Percentiles rank a stretch among this genome's conserved stretches.
These are phyloP conservation scores for Eulithis prunata DNA, from an alignment of 2,888 invertebrate species.

Conservation along the genomic window DNA sequence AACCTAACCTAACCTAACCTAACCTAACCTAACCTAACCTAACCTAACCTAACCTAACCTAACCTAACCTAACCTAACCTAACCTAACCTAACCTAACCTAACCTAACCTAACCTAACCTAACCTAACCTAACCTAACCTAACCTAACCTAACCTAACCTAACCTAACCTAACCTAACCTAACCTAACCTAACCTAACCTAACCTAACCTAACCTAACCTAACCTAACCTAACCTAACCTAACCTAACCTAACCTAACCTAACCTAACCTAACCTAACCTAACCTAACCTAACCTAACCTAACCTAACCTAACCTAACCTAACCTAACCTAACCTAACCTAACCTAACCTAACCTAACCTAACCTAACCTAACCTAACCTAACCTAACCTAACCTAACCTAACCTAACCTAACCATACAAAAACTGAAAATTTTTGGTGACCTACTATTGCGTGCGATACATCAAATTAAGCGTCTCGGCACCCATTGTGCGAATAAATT, in stretches of 20 bases:
- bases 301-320: constrained; percentile 30
- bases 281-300: constrained; percentile 25
- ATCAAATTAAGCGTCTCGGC: too few relatives aligned
- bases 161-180: constrained; percentile 25
- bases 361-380: constrained; percentile 27
- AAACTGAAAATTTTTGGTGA: too few relatives aligned
- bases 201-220: constrained; percentile 26
- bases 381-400: constrained; percentile 36
- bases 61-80: constrained; percentile 35
- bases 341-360: constrained; percentile 20
- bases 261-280: constrained; percentile 28
- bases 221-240: constrained; percentile 26
- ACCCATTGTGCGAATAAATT: too few relatives aligned
- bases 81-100: constrained; percentile 35
- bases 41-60: constrained; percentile 35
- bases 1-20: constrained; percentile 35
- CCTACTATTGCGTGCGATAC: too few relatives aligned
- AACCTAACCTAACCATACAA: too few relatives aligned
- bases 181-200: constrained; percentile 29
- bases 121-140: constrained; percentile 30
- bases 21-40: constrained; percentile 35
- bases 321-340: constrained; percentile 21
- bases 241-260: constrained; percentile 30
- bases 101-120: constrained; percentile 32
- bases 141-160: constrained; percentile 32